phyloP scores from a whole-genome alignment of 1,140 invertebrate genomes.

The Eufriesea mexicana region DNA sequence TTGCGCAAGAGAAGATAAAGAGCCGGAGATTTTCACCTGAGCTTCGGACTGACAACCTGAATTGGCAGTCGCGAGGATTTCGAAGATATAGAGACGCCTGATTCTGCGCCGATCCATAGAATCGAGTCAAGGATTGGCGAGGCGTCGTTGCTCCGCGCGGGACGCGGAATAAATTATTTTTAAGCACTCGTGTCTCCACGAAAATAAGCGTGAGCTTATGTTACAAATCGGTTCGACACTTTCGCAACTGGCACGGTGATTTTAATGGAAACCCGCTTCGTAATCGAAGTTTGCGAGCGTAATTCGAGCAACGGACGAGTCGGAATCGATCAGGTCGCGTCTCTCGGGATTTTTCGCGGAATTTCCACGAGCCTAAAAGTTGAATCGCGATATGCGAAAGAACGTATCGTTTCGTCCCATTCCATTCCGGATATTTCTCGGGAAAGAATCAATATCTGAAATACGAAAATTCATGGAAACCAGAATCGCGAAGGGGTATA shows the following conservation, averaged over 20 bases:
- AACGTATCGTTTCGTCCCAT: no score
- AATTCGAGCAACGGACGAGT: background rate
- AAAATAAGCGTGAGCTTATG: slow-evolving; percentile 50
- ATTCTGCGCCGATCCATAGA: slow-evolving; percentile 34
- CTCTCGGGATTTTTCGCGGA: background rate
- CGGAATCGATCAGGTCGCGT: background rate
- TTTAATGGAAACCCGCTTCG: background rate
- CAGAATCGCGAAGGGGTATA: no score
- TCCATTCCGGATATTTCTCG: no score
- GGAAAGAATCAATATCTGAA: no score
- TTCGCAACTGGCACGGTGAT: background rate
- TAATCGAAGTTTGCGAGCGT: background rate
- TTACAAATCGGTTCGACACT: slow-evolving; percentile 31
- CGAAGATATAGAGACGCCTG: background rate
- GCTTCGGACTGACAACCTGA: slow-evolving; percentile 14
- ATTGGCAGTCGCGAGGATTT: slow-evolving; percentile 23
- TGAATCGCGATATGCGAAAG: background rate
- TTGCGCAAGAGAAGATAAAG: slow-evolving; percentile 45
- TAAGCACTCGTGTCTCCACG: slow-evolving; percentile 26
- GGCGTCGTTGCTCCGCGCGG: background rate
- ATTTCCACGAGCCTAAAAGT: no score
- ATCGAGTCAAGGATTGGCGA: slow-evolving; percentile 47
- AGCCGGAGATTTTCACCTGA: slow-evolving; percentile 20
- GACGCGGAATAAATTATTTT: slow-evolving; percentile 48
- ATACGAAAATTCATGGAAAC: no score